A percentile compares a stretch with the other conserved stretches of the same genome.
Evolutionary conservation across 2,888 invertebrate species (phyloP).

Genomic region (Plagodis dolabraria): DNA sequence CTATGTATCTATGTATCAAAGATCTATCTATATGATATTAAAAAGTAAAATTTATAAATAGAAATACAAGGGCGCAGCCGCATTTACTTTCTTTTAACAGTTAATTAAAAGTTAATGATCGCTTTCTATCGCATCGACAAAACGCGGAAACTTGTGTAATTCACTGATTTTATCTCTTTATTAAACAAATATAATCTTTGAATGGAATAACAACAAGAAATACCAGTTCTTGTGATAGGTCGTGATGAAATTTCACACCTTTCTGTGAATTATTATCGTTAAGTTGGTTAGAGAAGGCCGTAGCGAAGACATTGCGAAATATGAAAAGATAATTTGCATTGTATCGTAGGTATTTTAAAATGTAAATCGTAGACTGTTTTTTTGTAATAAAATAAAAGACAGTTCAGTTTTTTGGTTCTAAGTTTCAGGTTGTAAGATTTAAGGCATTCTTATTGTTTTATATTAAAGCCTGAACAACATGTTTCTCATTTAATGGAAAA

Average conservation of each 20-base stretch:
- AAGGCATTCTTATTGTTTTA: too few relatives aligned
- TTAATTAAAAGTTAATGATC: constrained; percentile 8
- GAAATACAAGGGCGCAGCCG: background rate
- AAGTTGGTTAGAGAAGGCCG: too few relatives aligned
- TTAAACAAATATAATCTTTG: background rate
- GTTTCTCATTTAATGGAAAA: too few relatives aligned
- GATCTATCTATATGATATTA: too few relatives aligned
- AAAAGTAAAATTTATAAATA: background rate
- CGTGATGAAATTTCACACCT: constrained; percentile 3
- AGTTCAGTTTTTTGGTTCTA: too few relatives aligned
- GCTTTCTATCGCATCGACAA: constrained; percentile 17
- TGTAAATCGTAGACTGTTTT: too few relatives aligned
- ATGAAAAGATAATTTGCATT: background rate
- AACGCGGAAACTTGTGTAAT: constrained; percentile 6
- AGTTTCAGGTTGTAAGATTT: too few relatives aligned
- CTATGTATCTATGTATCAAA: too few relatives aligned
- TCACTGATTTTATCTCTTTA: background rate
- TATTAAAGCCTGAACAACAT: too few relatives aligned
- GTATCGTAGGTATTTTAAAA: background rate
- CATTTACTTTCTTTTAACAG: constrained; percentile 10
- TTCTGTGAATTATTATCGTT: background rate
- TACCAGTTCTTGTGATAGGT: background rate
- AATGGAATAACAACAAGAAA: constrained; percentile 3
- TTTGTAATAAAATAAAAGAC: too few relatives aligned
- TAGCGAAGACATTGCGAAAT: background rate